Percentiles rank a stretch among this genome's conserved stretches.
Evolutionary conservation across 2,888 invertebrate species (phyloP).

Genomic region (Brachypalpus laphriformis): DNA sequence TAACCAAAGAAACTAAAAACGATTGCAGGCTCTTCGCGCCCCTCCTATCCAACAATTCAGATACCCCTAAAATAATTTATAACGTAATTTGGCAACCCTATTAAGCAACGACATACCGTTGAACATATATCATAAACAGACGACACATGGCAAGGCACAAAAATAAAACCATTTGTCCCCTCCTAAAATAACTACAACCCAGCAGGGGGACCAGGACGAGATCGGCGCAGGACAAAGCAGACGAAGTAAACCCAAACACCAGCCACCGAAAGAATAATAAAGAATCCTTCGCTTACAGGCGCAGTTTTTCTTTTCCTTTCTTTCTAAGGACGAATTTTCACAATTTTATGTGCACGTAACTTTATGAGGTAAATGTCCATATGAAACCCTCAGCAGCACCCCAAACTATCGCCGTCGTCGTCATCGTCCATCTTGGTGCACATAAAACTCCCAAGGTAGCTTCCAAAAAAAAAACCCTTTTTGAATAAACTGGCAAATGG

Average conservation of each 20-base stretch:
- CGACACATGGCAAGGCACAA: constrained; percentile 61
- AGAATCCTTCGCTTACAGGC: constrained; percentile 71
- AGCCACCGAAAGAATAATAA: constrained; percentile 71
- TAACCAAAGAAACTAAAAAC: not conserved
- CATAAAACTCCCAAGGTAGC: constrained; percentile 63
- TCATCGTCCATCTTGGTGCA: constrained; percentile 50
- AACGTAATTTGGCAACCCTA: constrained; percentile 71
- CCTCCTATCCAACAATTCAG: constrained; percentile 5
- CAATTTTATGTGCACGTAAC: constrained; percentile 69
- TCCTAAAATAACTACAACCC: constrained; percentile 53
- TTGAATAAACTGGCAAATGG: constrained; percentile 69
- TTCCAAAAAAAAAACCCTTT: constrained; percentile 33
- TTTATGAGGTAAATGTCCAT: constrained; percentile 74
- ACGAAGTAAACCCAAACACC: constrained; percentile 63
- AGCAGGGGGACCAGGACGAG: not conserved
- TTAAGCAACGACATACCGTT: constrained; percentile 66
- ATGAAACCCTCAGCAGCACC: constrained; percentile 53
- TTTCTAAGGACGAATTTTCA: constrained; percentile 67
- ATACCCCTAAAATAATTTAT: constrained; percentile 52
- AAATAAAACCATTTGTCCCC: constrained; percentile 73
- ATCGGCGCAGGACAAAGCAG: constrained; percentile 14
- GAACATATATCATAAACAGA: constrained; percentile 73
- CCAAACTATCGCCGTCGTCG: constrained; percentile 20
- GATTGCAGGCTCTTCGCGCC: not conserved
- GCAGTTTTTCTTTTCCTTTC: constrained; percentile 35